Base-by-base conservation (phyloP, 2,888 invertebrate genomes). In the Nyleta sp. region DNA sequence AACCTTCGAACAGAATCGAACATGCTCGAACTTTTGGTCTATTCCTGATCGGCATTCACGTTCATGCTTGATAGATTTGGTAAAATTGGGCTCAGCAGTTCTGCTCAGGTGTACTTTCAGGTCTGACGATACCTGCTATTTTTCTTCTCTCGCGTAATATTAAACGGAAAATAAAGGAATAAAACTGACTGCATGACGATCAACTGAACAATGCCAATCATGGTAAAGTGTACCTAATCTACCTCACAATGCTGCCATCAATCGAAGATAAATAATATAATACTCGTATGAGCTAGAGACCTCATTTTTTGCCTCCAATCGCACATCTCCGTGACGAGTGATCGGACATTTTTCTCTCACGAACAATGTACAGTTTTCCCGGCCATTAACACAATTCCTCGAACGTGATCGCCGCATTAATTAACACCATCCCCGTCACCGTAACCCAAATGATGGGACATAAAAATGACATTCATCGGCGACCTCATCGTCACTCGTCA, bases 341-440 rank as follows among this genome's bases (percentile, higher is more conserved):
- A n/a, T n/a, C 24, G n/a, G 3, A 15, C 33, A 18, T 33, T 70
- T 40, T 60, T 53, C 31, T 35, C 7, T n/a, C 44, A 24, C n/a
- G 59, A 53, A 71, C 71, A 71, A 53, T 62, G 38, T 28, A 28
- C 31, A 20, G 0, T 42, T 40, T 55, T 55, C 53, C 20, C 13
- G 44, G 28, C 20, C 40, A 72, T 64, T 71, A 62, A 62, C 46
- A 55, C 53, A 48, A 55, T 55, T 72, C 57, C 10, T 33, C n/a
- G 38, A 7, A 44, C 15, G 59, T n/a, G 52, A 20, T 64, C n/a
- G n/a, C 11, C 10, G 46, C 31, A 40, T 48, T 48, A 73, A 73
- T 72, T 52, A 31, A 57, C 57, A 62, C 46, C 62, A 55, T 40
- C 64, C 55, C 62, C 18, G 59, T 68, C 31, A 59, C 50, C 15